phyloP scores from a whole-genome alignment of 1,140 invertebrate species.

The Sipha flava region DNA sequence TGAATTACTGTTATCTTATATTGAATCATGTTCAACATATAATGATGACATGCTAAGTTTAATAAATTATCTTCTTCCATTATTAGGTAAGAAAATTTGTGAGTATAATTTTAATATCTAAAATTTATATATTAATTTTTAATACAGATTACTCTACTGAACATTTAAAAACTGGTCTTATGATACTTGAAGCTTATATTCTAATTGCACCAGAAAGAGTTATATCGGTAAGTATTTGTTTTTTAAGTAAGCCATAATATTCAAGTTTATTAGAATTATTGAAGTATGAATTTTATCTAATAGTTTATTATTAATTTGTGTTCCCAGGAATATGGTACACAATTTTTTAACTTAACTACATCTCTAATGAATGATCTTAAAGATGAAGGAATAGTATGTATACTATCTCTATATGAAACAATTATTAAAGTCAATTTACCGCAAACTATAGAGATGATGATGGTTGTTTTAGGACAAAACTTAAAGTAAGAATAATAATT shows the following conservation, averaged over 20 bases:
- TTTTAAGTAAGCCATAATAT: background rate
- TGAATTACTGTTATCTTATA: conserved; percentile 74
- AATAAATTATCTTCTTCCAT: conserved; percentile 63
- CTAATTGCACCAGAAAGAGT: conserved; percentile 72
- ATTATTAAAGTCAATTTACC: conserved; percentile 26
- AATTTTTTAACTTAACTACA: conserved; percentile 2
- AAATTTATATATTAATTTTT: background rate
- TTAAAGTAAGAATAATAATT: conserved; percentile 1
- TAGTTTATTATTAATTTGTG: background rate
- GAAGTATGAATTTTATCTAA: background rate
- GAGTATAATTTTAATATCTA: background rate
- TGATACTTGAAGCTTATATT: conserved; percentile 74
- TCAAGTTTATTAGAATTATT: too few relatives aligned
- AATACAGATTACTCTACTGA: conserved; percentile 55
- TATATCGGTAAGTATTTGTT: conserved; percentile 47
- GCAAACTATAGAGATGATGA: conserved; percentile 18
- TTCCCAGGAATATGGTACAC: conserved; percentile 13
- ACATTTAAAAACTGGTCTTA: conserved; percentile 64
- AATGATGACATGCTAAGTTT: conserved; percentile 60
- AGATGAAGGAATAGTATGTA: conserved; percentile 25
- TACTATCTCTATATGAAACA: conserved; percentile 26
- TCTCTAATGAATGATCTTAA: conserved; percentile 24
- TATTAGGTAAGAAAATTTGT: conserved; percentile 55
- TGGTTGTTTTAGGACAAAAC: conserved; percentile 2
- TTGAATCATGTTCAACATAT: conserved; percentile 62